A percentile compares a stretch with the other conserved stretches of the same genome.
Conservation (phyloP, 2,113 vertebrate genomes). For the Gasterosteus nipponicus region DNA sequence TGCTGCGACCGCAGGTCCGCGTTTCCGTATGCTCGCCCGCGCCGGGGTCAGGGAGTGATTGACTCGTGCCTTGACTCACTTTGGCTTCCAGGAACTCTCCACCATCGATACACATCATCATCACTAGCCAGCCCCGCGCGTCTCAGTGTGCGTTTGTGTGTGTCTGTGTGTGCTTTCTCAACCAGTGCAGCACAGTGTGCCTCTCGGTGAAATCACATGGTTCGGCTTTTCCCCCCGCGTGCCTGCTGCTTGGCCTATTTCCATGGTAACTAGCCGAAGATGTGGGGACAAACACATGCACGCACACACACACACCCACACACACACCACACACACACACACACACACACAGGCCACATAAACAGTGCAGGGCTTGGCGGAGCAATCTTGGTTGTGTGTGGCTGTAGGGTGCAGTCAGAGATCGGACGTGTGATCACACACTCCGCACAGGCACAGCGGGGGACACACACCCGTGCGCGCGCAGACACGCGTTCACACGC, state of each 20-base stretch:
- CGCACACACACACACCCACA: slow-evolving; percentile 27
- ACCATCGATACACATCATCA: slow-evolving; percentile 78
- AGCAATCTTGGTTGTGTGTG: slow-evolving; percentile 55
- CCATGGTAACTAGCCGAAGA: slow-evolving; percentile 78
- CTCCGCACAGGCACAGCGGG: slow-evolving; percentile 60
- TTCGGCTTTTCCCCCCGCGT: slow-evolving; percentile 75
- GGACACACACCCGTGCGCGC: slow-evolving; percentile 22
- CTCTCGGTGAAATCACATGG: slow-evolving; percentile 75
- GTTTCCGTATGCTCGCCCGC: slow-evolving; percentile 47
- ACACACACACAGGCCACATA: slow-evolving; percentile 40
- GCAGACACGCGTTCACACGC: slow-evolving; percentile 6
- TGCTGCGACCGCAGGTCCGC: slow-evolving; percentile 36
- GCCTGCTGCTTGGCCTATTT: slow-evolving; percentile 80
- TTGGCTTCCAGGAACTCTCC: slow-evolving; percentile 77
- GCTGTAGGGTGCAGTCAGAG: slow-evolving; percentile 67
- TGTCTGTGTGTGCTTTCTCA: slow-evolving; percentile 38
- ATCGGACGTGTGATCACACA: slow-evolving; percentile 75
- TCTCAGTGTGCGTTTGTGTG: slow-evolving; percentile 15
- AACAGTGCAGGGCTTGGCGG: slow-evolving; percentile 49
- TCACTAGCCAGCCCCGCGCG: slow-evolving; percentile 52
- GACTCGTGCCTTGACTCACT: slow-evolving; percentile 74
- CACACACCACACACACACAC: slow-evolving; percentile 12
- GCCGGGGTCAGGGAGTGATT: slow-evolving; percentile 71
- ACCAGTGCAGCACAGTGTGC: slow-evolving; percentile 69
- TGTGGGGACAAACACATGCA: slow-evolving; percentile 47